A percentile compares a stretch with the other conserved stretches of the same genome.
Evolutionary conservation across 2,888 invertebrate species (phyloP).

Genomic region (Pycnomerus fuliginosus): DNA sequence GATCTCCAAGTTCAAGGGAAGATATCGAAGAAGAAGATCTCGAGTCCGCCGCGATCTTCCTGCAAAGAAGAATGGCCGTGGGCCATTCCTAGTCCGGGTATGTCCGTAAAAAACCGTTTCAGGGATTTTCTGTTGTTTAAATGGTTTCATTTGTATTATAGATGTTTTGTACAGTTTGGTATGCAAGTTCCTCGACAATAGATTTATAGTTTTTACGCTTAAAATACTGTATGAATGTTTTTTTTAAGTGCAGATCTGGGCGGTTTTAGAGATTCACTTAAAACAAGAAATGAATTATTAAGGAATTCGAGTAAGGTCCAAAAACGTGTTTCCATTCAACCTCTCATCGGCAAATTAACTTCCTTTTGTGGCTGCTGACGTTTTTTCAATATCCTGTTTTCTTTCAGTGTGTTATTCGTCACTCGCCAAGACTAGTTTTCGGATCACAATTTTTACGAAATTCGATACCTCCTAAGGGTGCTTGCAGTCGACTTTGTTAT

Average conservation of each 20-base stretch:
- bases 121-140: slow-evolving; percentile 40
- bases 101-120: slow-evolving; percentile 26
- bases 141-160: slow-evolving; percentile 22
- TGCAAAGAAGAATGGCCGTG: slow-evolving; percentile 46
- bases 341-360: slow-evolving; percentile 17
- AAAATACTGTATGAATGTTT: neutral
- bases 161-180: slow-evolving; percentile 44
- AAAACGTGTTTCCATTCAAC: slow-evolving; percentile 13
- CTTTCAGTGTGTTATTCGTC: slow-evolving; percentile 18
- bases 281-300: neutral
- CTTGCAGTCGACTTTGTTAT: too few relatives aligned
- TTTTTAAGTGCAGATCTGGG: neutral
- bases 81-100: slow-evolving; percentile 46
- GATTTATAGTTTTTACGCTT: slow-evolving; percentile 28
- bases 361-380: slow-evolving; percentile 14
- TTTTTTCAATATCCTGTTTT: slow-evolving; percentile 26
- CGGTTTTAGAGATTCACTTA: too few relatives aligned
- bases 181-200: slow-evolving; percentile 52
- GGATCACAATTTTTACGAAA: slow-evolving; percentile 22
- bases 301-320: neutral
- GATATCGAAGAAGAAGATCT: slow-evolving; percentile 58
- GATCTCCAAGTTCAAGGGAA: slow-evolving; percentile 50
- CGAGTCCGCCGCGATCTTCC: slow-evolving; percentile 57
- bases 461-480: slow-evolving; percentile 20
- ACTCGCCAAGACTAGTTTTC: slow-evolving; percentile 18